Conservation (phyloP, 2,113 vertebrate species). For the Grantiella picta region DNA sequence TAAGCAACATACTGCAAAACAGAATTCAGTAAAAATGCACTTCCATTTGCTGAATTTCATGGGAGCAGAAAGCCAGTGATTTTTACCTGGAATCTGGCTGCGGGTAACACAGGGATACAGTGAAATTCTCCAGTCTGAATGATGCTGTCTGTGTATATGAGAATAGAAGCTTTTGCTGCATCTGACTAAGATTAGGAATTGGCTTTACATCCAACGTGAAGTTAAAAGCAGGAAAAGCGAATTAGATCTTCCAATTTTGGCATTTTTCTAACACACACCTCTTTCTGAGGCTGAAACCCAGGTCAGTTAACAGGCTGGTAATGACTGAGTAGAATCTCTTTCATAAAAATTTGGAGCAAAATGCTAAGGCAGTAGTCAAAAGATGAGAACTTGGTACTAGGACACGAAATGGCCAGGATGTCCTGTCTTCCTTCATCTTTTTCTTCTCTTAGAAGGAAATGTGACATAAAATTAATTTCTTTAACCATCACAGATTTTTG, state of each 20-base stretch:
- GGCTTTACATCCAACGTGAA: not conserved
- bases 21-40: not conserved
- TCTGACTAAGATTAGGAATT: not conserved
- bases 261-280: not conserved
- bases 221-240: not conserved
- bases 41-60: not conserved
- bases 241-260: not conserved
- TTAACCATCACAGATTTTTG: not conserved
- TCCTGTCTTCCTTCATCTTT: not conserved
- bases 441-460: not conserved
- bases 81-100: not conserved
- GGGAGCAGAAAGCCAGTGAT: not conserved
- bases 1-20: not conserved
- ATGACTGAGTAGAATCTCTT: not conserved
- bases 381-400: not conserved
- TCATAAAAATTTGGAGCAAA: not conserved
- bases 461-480: not conserved
- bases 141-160: rapidly evolving
- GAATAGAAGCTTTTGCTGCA: not conserved
- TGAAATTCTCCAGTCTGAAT: not conserved
- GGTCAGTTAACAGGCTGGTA: not conserved
- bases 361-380: not conserved
- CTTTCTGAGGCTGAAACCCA: not conserved
- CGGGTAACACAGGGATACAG: not conserved
- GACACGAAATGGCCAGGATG: not conserved